A percentile compares a stretch with the other conserved stretches of the same genome.
Evolutionary conservation across 2,888 invertebrate genomes (phyloP).

Genomic region (Ormyrus labotus): DNA sequence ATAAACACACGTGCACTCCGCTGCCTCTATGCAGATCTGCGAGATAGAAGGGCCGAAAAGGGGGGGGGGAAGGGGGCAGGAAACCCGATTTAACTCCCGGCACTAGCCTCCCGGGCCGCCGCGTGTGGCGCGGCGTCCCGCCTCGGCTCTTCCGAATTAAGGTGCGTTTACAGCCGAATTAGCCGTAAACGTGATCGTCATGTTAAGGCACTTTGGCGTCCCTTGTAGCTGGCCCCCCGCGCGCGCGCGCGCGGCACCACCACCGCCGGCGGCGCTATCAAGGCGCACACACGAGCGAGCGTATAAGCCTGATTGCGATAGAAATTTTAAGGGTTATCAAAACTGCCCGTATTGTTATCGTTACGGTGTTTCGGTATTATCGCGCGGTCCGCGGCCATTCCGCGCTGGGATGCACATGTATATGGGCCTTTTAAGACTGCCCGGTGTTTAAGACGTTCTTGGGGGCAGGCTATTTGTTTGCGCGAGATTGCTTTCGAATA

Average conservation of each 20-base stretch:
- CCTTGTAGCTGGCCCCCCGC: neutral
- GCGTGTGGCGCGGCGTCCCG: neutral
- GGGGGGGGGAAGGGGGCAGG: too few relatives aligned
- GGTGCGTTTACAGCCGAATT: conserved; percentile 51
- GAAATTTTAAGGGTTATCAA: conserved; percentile 51
- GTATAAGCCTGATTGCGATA: conserved; percentile 36
- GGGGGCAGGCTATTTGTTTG: neutral
- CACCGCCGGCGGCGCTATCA: conserved; percentile 4
- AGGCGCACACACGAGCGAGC: conserved; percentile 2
- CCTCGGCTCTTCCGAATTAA: conserved; percentile 7
- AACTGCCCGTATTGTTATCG: conserved; percentile 25
- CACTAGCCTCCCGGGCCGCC: neutral
- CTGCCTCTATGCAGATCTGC: too few relatives aligned
- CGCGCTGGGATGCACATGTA: too few relatives aligned
- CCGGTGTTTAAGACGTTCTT: neutral
- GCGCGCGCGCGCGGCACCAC: conserved; percentile 6
- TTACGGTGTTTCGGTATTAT: conserved; percentile 15
- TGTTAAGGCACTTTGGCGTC: conserved; percentile 27
- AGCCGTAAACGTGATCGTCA: conserved; percentile 54
- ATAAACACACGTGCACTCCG: neutral
- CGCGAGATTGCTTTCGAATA: neutral
- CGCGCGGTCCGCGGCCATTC: neutral
- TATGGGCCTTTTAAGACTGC: too few relatives aligned
- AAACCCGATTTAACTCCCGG: too few relatives aligned
- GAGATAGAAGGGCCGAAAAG: too few relatives aligned